A percentile compares a stretch with the other conserved stretches of the same genome.
These are phyloP conservation scores for Phortica okadai DNA, from an alignment of 2,888 invertebrate genomes.

Conservation along the genomic window DNA sequence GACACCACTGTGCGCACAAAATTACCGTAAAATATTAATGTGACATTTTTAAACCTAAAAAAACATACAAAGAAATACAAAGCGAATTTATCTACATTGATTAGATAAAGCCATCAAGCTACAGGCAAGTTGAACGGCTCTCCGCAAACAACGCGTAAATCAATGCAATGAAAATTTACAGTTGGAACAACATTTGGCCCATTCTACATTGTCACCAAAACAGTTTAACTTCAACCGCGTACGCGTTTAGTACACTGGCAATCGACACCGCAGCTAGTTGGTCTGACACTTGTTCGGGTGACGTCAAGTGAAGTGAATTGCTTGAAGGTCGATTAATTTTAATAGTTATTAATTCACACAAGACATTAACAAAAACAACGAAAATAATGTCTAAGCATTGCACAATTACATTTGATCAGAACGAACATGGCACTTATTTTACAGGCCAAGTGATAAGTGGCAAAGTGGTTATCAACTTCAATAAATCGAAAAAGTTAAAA, in stretches of 20 bases:
- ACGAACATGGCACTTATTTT: slow-evolving; percentile 81
- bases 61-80: neutral
- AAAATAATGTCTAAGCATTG: slow-evolving; percentile 67
- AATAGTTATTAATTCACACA: neutral
- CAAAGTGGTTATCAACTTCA: slow-evolving; percentile 69
- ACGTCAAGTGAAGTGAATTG: neutral
- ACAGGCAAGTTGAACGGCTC: too few relatives aligned
- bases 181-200: too few relatives aligned
- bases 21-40: neutral
- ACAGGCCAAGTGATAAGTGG: slow-evolving; percentile 73
- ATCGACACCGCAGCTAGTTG: slow-evolving; percentile 9
- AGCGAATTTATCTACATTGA: neutral
- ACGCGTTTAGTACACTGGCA: slow-evolving; percentile 44
- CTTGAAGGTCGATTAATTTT: neutral
- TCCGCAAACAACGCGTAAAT: too few relatives aligned
- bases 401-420: slow-evolving; percentile 77
- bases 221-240: slow-evolving; percentile 54
- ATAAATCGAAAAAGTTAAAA: slow-evolving; percentile 71
- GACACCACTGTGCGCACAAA: neutral
- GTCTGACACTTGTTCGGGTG: neutral
- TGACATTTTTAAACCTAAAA: neutral
- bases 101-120: neutral
- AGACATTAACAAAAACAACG: neutral
- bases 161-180: neutral
- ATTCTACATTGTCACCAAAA: neutral